phyloP scores from a whole-genome alignment of 2,888 invertebrate species.

The Drosophila atripex region DNA sequence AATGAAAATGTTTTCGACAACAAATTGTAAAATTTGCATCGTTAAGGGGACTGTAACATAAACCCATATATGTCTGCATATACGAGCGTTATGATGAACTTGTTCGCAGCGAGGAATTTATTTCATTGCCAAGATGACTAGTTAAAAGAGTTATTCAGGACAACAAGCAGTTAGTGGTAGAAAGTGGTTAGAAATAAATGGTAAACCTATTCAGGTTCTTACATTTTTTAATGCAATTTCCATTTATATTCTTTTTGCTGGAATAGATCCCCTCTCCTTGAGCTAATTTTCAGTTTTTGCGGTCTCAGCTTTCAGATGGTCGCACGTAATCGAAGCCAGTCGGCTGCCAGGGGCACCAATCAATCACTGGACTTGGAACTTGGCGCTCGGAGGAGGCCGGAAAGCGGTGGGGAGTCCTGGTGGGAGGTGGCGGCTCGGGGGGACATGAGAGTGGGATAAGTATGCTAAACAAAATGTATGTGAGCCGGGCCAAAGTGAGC shows the following conservation, averaged over 20 bases:
- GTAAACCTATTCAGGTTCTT: neutral
- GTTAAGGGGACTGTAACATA: conserved; percentile 22
- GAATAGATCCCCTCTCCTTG: neutral
- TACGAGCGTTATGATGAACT: conserved; percentile 30
- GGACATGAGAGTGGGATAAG: conserved; percentile 27
- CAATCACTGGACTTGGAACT: conserved; percentile 51
- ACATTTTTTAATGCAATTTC: neutral
- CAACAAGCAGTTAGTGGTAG: neutral
- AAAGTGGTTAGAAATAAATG: neutral
- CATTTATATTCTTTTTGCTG: neutral
- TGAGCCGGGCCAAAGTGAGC: conserved; percentile 24
- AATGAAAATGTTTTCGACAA: conserved; percentile 37
- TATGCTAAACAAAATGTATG: conserved; percentile 53
- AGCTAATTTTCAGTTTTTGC: conserved; percentile 47
- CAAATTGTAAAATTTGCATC: conserved; percentile 43
- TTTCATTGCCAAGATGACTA: conserved; percentile 4
- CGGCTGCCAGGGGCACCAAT: conserved; percentile 54
- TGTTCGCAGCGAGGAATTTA: neutral
- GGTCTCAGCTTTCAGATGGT: conserved; percentile 43
- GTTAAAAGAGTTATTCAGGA: neutral
- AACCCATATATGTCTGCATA: neutral
- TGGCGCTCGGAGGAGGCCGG: conserved; percentile 26
- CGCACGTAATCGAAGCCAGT: conserved; percentile 50
- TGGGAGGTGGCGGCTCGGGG: neutral
- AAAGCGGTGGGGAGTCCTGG: neutral